Conservation (phyloP, 2,888 invertebrate species). For the Pammene aurita region DNA sequence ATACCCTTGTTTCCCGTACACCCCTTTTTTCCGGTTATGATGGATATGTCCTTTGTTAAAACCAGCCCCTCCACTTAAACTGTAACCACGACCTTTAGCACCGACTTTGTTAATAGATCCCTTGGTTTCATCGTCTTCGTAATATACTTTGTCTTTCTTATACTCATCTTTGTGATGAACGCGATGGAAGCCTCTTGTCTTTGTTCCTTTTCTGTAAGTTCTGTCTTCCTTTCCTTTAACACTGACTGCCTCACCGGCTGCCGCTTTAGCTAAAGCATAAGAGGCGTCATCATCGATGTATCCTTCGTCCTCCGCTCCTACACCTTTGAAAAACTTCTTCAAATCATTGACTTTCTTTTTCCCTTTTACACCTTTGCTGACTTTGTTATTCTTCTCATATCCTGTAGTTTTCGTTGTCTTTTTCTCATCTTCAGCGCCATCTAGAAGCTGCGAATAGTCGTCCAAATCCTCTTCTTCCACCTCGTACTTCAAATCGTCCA, state of each 20-base stretch:
- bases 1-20: slow-evolving; percentile 76
- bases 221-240: slow-evolving; percentile 72
- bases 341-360: slow-evolving; percentile 64
- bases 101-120: slow-evolving; percentile 79
- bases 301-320: slow-evolving; percentile 61
- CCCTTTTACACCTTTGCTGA: slow-evolving; percentile 59
- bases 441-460: slow-evolving; percentile 60
- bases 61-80: slow-evolving; percentile 71
- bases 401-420: slow-evolving; percentile 56
- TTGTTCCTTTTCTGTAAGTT: slow-evolving; percentile 81
- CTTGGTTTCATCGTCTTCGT: slow-evolving; percentile 81
- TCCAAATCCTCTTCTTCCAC: slow-evolving; percentile 67
- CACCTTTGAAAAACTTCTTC: slow-evolving; percentile 63
- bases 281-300: slow-evolving; percentile 67
- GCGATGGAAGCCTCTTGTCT: slow-evolving; percentile 83
- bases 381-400: slow-evolving; percentile 61
- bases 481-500: slow-evolving; percentile 64
- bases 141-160: slow-evolving; percentile 83
- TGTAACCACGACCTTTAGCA: slow-evolving; percentile 73
- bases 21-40: slow-evolving; percentile 72
- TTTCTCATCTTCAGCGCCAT: slow-evolving; percentile 51
- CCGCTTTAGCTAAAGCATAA: slow-evolving; percentile 69
- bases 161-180: slow-evolving; percentile 85
- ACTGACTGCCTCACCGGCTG: slow-evolving; percentile 67
- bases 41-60: slow-evolving; percentile 67